phyloP scores from a whole-genome alignment of 2,797 vertebrate species.

The Gila robusta region DNA sequence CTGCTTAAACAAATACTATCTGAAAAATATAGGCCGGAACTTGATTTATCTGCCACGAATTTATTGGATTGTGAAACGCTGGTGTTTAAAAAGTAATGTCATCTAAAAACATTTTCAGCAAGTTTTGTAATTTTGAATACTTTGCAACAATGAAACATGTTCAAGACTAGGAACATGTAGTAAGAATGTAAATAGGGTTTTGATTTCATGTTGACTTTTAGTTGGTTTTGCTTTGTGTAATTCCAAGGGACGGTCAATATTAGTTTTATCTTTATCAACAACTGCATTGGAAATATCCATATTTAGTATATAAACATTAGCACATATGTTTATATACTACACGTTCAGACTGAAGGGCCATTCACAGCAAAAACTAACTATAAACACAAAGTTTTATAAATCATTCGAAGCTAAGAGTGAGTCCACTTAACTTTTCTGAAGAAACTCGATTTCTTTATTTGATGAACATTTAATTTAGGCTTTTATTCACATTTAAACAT shows the following conservation, averaged over 20 bases:
- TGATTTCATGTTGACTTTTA: background rate
- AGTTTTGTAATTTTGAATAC: background rate
- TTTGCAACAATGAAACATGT: background rate
- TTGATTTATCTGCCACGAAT: background rate
- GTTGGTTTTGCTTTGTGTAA: background rate
- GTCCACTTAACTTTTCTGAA: too few relatives aligned
- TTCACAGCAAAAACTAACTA: background rate
- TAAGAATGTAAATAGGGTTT: background rate
- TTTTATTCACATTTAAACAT: too few relatives aligned
- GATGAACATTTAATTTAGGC: too few relatives aligned
- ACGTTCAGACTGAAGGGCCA: background rate
- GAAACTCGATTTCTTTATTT: too few relatives aligned
- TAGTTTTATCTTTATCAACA: background rate
- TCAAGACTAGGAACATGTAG: background rate
- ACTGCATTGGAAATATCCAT: background rate
- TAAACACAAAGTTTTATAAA: background rate
- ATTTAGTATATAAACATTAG: background rate
- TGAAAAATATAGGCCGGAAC: background rate
- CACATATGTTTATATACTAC: too few relatives aligned
- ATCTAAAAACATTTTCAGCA: background rate
- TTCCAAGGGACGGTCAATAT: background rate
- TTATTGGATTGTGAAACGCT: background rate
- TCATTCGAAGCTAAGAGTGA: too few relatives aligned
- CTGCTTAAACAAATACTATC: background rate
- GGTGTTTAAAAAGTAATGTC: background rate